A percentile compares a stretch with the other conserved stretches of the same genome.
phyloP scores from a whole-genome alignment of 2,888 invertebrate genomes.

The Lottia scabra region DNA sequence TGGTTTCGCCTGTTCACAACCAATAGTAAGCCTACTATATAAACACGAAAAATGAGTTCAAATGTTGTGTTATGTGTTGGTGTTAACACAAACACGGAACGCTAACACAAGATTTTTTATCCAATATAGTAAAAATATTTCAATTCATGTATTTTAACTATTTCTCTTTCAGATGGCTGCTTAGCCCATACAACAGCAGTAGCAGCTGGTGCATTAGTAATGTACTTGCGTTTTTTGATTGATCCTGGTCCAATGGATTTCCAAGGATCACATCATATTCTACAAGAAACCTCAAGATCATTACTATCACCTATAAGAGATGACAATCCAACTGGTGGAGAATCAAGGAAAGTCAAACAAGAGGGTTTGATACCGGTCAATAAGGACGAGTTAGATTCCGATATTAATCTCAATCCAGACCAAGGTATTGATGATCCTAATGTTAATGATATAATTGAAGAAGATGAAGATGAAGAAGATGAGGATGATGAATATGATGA shows the following conservation, averaged over 20 bases:
- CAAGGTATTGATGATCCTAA: conserved; percentile 35
- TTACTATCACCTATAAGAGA: conserved; percentile 20
- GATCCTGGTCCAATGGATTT: conserved; percentile 42
- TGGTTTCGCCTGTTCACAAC: too few species aligned
- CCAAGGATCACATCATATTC: conserved; percentile 22
- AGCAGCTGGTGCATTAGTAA: conserved; percentile 61
- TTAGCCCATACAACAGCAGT: conserved; percentile 66
- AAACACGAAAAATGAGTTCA: too few species aligned
- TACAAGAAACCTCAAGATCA: conserved; percentile 22
- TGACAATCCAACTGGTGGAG: conserved; percentile 34
- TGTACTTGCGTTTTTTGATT: conserved; percentile 60
- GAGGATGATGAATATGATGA: conserved; percentile 27
- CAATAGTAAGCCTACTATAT: too few species aligned
- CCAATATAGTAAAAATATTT: too few species aligned
- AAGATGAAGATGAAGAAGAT: conserved; percentile 29
- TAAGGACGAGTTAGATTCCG: conserved; percentile 38
- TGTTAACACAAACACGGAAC: too few species aligned
- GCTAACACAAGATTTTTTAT: too few species aligned
- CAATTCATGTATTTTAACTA: too few species aligned
- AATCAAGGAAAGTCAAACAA: conserved; percentile 29
- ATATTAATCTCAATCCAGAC: conserved; percentile 40
- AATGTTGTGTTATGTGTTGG: too few species aligned
- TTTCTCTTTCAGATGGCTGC: conserved; percentile 57
- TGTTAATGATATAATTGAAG: conserved; percentile 36
- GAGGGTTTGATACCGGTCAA: conserved; percentile 28